phyloP scores from a whole-genome alignment of 2,113 vertebrate species.

The Ceyx melanurus region DNA sequence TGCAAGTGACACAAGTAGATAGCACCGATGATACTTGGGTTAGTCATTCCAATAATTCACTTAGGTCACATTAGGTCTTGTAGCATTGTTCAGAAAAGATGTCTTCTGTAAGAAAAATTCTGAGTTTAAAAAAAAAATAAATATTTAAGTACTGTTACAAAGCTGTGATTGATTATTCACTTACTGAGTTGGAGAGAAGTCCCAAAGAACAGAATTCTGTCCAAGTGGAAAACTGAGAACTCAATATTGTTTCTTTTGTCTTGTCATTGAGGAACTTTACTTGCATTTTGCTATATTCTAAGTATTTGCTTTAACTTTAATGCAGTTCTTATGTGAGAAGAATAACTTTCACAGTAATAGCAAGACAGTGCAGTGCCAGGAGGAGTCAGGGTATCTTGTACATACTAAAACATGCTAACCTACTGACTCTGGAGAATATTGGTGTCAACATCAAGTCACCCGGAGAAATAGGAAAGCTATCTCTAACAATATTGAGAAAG shows the following conservation, averaged over 20 bases:
- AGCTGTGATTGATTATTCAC: not conserved
- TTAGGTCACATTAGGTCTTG: not conserved
- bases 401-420: not conserved
- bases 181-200: not conserved
- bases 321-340: not conserved
- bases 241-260: not conserved
- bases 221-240: not conserved
- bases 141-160: not conserved
- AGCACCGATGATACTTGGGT: not conserved
- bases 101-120: not conserved
- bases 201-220: not conserved
- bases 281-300: not conserved
- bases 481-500: accelerated
- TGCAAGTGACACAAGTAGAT: not conserved
- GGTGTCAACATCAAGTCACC: not conserved
- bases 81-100: not conserved
- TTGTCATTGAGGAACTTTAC: not conserved
- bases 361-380: not conserved
- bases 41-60: not conserved
- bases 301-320: not conserved
- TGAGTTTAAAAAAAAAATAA: not conserved
- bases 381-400: not conserved
- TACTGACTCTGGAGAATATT: not conserved
- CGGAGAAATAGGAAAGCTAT: not conserved
- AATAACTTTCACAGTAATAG: not conserved